Evolutionary conservation across 2,888 invertebrate species (phyloP).

Genomic region (Melieria omissa): DNA sequence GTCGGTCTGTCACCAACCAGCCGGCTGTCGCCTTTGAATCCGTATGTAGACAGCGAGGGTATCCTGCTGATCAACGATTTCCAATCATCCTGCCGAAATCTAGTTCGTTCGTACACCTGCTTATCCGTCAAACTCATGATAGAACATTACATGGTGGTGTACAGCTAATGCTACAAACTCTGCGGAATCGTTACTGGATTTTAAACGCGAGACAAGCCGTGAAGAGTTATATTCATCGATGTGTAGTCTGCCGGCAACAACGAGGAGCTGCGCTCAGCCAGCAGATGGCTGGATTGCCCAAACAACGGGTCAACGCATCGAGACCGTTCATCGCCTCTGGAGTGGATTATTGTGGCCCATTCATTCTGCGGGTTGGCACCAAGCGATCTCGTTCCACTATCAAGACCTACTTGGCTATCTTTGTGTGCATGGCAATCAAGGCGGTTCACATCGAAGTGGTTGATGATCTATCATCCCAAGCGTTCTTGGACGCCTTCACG

Average conservation of each 20-base stretch:
- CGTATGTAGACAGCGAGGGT: background rate
- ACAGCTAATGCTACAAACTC: constrained; percentile 2
- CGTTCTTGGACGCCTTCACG: constrained; percentile 18
- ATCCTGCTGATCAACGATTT: background rate
- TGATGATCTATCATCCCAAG: constrained; percentile 17
- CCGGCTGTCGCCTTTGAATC: background rate
- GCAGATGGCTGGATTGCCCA: constrained; percentile 3
- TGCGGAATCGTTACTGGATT: too few relatives aligned
- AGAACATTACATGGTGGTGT: background rate
- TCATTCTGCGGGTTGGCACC: constrained; percentile 2
- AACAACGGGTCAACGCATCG: background rate
- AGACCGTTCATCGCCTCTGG: background rate
- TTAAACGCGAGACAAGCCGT: background rate
- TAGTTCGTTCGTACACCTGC: background rate
- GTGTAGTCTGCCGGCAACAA: background rate
- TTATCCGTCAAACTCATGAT: background rate
- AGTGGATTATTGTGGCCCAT: constrained; percentile 1
- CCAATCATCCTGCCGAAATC: constrained; percentile 8
- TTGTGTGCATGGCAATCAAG: background rate
- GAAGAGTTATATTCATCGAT: background rate
- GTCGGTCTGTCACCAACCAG: constrained; percentile 5
- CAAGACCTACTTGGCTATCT: constrained; percentile 7
- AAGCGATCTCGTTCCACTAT: constrained; percentile 7
- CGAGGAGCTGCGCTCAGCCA: background rate
- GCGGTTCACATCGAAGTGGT: constrained; percentile 13